Percentiles rank a stretch among this genome's conserved stretches.
These are phyloP conservation scores for Elymnias hypermnestra DNA, from an alignment of 1,140 invertebrate genomes.

Conservation along the genomic window DNA sequence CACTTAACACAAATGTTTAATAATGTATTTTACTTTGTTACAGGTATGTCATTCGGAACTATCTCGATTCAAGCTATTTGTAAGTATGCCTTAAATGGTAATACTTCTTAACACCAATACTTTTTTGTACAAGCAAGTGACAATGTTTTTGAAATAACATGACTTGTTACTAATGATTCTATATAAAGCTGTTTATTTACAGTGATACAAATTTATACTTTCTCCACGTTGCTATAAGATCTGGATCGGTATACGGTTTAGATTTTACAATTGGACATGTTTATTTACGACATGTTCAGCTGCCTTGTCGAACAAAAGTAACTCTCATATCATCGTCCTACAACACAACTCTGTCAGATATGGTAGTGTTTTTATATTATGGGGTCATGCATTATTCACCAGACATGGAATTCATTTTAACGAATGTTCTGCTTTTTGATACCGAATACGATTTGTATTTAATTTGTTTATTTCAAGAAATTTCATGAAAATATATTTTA, in stretches of 20 bases:
- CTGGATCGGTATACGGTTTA: not conserved
- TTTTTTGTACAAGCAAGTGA: not conserved
- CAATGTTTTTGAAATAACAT: constrained; percentile 8
- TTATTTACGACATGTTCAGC: constrained; percentile 13
- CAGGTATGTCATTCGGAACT: too few species aligned
- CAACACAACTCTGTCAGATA: constrained; percentile 14
- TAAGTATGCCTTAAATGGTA: too few species aligned
- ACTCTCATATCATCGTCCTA: too few species aligned
- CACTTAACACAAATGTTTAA: too few species aligned
- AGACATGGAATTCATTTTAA: constrained; percentile 6
- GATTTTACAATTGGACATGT: constrained; percentile 8
- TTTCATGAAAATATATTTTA: constrained; percentile 2
- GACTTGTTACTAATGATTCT: constrained; percentile 11
- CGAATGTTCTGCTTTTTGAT: constrained; percentile 1
- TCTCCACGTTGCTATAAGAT: not conserved
- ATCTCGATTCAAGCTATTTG: too few species aligned
- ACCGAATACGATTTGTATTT: not conserved
- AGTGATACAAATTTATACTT: not conserved
- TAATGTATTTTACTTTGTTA: too few species aligned
- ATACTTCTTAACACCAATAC: not conserved
- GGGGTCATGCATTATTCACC: constrained; percentile 15
- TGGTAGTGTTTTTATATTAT: constrained; percentile 1
- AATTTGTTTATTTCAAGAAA: not conserved
- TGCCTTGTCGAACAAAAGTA: too few species aligned
- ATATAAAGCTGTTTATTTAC: not conserved